Evolutionary conservation across 2,113 vertebrate species (phyloP).

Genomic region (Pelusios castaneus): DNA sequence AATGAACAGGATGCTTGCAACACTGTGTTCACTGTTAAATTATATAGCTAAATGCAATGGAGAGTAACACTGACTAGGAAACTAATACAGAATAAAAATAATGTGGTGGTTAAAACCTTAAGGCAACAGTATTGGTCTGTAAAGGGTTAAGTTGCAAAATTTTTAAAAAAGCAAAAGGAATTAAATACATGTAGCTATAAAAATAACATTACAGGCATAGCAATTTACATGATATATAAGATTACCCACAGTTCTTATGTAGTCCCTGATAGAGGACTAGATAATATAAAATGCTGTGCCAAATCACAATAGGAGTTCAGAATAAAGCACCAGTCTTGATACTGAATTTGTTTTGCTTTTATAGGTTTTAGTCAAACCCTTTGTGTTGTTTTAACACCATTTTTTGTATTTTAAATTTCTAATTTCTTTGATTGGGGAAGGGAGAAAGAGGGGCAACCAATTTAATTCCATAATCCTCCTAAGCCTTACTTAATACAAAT

Average conservation of each 20-base stretch:
- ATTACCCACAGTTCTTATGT: not conserved
- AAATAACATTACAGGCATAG: rapidly evolving
- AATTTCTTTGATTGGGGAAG: conserved; percentile 35
- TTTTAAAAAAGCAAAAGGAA: not conserved
- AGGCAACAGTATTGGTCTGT: not conserved
- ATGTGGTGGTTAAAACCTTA: rapidly evolving
- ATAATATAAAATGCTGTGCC: not conserved
- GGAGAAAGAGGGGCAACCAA: conserved; percentile 50
- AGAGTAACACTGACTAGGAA: not conserved
- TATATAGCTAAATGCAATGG: rapidly evolving
- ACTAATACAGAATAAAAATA: not conserved
- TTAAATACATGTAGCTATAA: not conserved
- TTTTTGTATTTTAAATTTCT: not conserved
- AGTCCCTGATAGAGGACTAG: not conserved
- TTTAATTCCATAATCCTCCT: conserved; percentile 65
- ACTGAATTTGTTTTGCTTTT: not conserved
- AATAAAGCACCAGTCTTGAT: not conserved
- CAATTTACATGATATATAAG: not conserved
- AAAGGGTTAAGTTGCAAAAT: rapidly evolving
- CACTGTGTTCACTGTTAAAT: rapidly evolving
- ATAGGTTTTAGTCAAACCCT: not conserved
- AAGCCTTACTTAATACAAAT: conserved; percentile 62
- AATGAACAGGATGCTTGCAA: not conserved
- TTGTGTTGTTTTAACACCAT: conserved; percentile 10
- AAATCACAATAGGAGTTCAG: not conserved